Conservation (phyloP, 2,888 invertebrate genomes). For the Mamestra brassicae region DNA sequence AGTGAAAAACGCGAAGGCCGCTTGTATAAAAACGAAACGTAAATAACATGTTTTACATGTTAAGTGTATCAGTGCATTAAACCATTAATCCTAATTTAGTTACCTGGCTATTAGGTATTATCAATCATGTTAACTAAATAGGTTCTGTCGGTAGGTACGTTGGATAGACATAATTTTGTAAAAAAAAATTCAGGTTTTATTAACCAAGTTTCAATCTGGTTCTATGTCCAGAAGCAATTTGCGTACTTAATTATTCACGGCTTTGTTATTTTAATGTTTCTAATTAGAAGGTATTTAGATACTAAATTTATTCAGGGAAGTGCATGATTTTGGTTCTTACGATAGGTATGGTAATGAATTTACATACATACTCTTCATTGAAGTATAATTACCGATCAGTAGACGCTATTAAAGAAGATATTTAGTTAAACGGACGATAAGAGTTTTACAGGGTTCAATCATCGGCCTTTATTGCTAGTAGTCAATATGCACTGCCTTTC, state of each 20-base stretch:
- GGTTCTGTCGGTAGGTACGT: neutral
- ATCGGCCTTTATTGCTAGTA: neutral
- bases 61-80: slow-evolving; percentile 25
- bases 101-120: slow-evolving; percentile 4
- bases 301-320: neutral
- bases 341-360: neutral
- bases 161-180: neutral
- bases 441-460: neutral
- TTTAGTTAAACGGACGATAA: neutral
- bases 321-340: neutral
- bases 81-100: slow-evolving; percentile 28
- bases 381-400: too few species aligned
- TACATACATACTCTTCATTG: neutral
- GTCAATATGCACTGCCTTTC: too few species aligned
- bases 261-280: neutral
- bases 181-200: neutral
- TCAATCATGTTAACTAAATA: slow-evolving; percentile 19
- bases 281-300: too few species aligned
- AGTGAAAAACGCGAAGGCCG: slow-evolving; percentile 76
- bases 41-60: slow-evolving; percentile 31
- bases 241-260: neutral
- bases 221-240: neutral
- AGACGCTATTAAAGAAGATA: neutral
- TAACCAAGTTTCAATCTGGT: neutral
- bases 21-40: slow-evolving; percentile 44